Base-by-base conservation (phyloP, 2,113 vertebrate genomes). In the Thymallus thymallus region DNA sequence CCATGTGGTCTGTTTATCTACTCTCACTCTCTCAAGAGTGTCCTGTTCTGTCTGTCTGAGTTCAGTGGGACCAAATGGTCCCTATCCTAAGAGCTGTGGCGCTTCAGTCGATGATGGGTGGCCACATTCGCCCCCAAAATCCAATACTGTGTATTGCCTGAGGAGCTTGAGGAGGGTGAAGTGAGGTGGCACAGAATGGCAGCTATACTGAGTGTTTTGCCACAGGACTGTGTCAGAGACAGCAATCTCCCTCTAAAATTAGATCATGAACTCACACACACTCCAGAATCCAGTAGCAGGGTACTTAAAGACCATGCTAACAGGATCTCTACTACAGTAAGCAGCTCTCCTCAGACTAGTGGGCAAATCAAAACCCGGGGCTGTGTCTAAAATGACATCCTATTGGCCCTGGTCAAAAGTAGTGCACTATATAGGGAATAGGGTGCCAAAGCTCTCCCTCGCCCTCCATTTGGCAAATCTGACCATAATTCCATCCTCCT, bases 1-100 rank as follows among this genome's bases (percentile, higher is more conserved):
- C 84, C 76, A 9, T 41, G 35, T n/a, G 64, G 16, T 77, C 76
- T 79, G 72, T 70, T 84, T 82, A 81, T 86, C 85, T 87, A 71
- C 77, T 26, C 75, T 76, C 76, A 70, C 63, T 70, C 63, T 26
- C n/a, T n/a, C 2, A 20, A 22, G 56, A 22, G 29, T n/a, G 56
- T 20, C 23, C 14, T 83, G 60, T 79, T 3, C 30, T 30, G 29
- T 78, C 74, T 80, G 80, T 82, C 78, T 80, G 80, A 68, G 76
- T 79, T 77, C 83, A 84, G 76, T 73, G 81, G 62, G 68, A 72
- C 72, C 5, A 18, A 81, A 82, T 35, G 66, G 61, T 62, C 30
- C 41, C 58, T 63, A 55, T 73, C 76, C 71, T 64, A 41, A 1
- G 26, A 67, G 60, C 73, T 30, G 60, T 26, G 63, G 22, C 23